Percentiles rank a stretch among this genome's conserved stretches.
Evolutionary conservation across 2,113 vertebrate genomes (phyloP).

Genomic region (human): GRCh38 chr11:19891001-19891500

Average conservation of each 20-base stretch:
- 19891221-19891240: constrained; percentile 59
- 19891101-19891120: constrained; percentile 67
- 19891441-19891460: constrained; percentile 11
- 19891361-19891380: constrained; percentile 52
- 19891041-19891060: constrained; percentile 67
- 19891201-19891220: constrained; percentile 63
- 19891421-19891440: background rate
- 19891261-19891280: constrained; percentile 58
- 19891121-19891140: constrained; percentile 42
- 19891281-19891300: constrained; percentile 55
- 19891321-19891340: constrained; percentile 63
- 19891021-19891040: constrained; percentile 40
- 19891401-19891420: constrained; percentile 7
- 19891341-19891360: constrained; percentile 62
- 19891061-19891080: constrained; percentile 62
- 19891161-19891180: constrained; percentile 28
- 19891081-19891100: constrained; percentile 65
- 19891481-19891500: constrained; percentile 45
- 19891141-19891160: constrained; percentile 69
- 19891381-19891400: constrained; percentile 18
- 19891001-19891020: constrained; percentile 24
- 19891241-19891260: constrained; percentile 19
- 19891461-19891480: constrained; percentile 41
- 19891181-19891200: constrained; percentile 44
- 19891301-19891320: constrained; percentile 47